Evolutionary conservation across 35 echinoderm and acorn worm genomes (phyloP).

Genomic region (Nesometra sesokonis): DNA sequence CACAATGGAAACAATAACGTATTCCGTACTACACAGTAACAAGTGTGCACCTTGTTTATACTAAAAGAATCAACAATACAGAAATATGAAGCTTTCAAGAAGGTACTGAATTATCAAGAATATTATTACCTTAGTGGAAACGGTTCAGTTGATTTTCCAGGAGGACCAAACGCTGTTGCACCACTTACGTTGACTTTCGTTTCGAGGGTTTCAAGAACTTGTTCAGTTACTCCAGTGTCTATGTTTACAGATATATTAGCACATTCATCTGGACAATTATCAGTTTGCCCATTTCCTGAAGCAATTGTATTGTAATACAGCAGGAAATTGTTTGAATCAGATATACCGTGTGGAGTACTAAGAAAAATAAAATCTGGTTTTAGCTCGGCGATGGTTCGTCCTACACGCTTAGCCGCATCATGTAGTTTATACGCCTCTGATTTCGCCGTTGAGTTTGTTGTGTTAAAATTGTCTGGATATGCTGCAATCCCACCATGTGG

Average conservation of each 20-base stretch:
- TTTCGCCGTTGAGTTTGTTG: conserved; percentile 17
- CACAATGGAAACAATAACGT: too few relatives aligned
- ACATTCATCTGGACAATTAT: conserved; percentile 31
- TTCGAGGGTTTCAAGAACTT: background rate
- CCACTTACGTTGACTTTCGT: conserved; percentile 7
- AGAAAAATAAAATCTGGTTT: conserved; percentile 39
- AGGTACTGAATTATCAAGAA: too few relatives aligned
- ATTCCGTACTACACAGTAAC: too few relatives aligned
- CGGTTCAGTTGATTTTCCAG: conserved; percentile 7
- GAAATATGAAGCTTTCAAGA: too few relatives aligned
- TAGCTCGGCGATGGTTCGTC: conserved; percentile 1
- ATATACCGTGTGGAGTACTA: conserved; percentile 42
- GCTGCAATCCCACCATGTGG: conserved; percentile 47
- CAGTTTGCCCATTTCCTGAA: conserved; percentile 24
- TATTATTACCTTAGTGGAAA: conserved; percentile 48
- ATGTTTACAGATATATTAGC: conserved; percentile 9
- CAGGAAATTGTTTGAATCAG: conserved; percentile 23
- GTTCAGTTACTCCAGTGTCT: conserved; percentile 5
- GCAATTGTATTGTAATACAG: conserved; percentile 26
- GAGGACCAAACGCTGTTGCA: conserved; percentile 31
- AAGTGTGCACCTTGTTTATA: too few relatives aligned
- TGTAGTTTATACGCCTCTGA: conserved; percentile 22
- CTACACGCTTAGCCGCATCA: conserved; percentile 9
- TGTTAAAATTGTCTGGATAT: conserved; percentile 41
- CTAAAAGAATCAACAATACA: too few relatives aligned